Evolutionary conservation across 2,113 vertebrate genomes (phyloP).

Genomic region (Cottus gobio): DNA sequence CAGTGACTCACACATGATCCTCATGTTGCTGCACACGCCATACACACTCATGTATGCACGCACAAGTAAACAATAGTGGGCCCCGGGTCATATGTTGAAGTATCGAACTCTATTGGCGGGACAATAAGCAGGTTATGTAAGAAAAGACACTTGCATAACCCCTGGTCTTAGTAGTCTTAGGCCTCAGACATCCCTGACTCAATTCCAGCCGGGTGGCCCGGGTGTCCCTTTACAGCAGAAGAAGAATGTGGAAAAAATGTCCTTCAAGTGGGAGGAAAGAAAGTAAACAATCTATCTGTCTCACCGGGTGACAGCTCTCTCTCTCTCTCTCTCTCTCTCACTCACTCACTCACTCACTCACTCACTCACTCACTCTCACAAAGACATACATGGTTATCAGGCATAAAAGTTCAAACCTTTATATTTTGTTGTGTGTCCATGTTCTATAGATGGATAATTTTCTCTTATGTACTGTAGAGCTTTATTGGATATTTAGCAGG

Average conservation of each 20-base stretch:
- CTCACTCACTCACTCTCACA: background rate
- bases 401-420: background rate
- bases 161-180: background rate
- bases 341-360: background rate
- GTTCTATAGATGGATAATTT: background rate
- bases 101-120: background rate
- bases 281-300: slow-evolving; percentile 11
- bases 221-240: slow-evolving; percentile 10
- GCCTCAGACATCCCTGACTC: background rate
- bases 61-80: background rate
- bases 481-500: background rate
- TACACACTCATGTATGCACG: background rate
- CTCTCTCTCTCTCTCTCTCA: background rate
- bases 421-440: background rate
- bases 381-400: background rate
- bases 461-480: background rate
- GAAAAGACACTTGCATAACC: background rate
- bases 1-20: background rate
- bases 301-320: background rate
- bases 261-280: slow-evolving; percentile 21
- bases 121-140: background rate
- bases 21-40: background rate
- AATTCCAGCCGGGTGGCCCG: background rate
- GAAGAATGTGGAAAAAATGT: slow-evolving; percentile 31
- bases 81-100: background rate